A percentile compares a stretch with the other conserved stretches of the same genome.
phyloP scores from a whole-genome alignment of 2,888 invertebrate species.

The Caenorhabditis doughertyi region DNA sequence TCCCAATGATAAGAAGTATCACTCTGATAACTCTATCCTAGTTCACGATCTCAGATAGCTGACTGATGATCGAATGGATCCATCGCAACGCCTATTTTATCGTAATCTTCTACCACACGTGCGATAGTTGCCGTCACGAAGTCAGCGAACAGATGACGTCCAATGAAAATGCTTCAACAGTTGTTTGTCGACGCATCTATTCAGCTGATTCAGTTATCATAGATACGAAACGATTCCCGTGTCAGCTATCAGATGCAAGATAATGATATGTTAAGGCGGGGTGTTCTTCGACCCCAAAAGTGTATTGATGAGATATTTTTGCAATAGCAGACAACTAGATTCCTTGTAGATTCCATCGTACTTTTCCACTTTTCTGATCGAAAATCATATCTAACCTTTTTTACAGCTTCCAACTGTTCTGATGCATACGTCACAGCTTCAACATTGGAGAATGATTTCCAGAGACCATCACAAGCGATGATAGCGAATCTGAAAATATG shows the following conservation, averaged over 20 bases:
- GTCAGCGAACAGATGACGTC: constrained; percentile 47
- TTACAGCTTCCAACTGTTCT: constrained; percentile 61
- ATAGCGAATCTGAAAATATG: constrained; percentile 83
- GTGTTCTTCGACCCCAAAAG: constrained; percentile 26
- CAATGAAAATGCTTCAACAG: constrained; percentile 6
- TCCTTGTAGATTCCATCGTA: background rate
- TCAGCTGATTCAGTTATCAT: constrained; percentile 25
- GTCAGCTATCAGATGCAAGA: constrained; percentile 1
- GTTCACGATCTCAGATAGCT: constrained; percentile 27
- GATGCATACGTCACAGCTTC: constrained; percentile 83
- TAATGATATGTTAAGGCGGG: background rate
- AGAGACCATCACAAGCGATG: constrained; percentile 85
- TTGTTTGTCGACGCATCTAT: constrained; percentile 15
- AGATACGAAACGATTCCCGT: constrained; percentile 4
- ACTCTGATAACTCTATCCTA: constrained; percentile 8
- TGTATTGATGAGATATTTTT: background rate
- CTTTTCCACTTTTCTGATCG: background rate
- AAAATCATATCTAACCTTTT: constrained; percentile 50
- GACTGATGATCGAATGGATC: constrained; percentile 27
- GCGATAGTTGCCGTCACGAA: constrained; percentile 31
- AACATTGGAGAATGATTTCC: constrained; percentile 84
- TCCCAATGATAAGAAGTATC: constrained; percentile 7
- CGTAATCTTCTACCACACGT: constrained; percentile 24
- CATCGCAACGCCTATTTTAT: constrained; percentile 6
- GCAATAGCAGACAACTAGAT: background rate